Base-by-base conservation (phyloP, 64 coral and sea anemone genomes). In the Porites lutea region DNA sequence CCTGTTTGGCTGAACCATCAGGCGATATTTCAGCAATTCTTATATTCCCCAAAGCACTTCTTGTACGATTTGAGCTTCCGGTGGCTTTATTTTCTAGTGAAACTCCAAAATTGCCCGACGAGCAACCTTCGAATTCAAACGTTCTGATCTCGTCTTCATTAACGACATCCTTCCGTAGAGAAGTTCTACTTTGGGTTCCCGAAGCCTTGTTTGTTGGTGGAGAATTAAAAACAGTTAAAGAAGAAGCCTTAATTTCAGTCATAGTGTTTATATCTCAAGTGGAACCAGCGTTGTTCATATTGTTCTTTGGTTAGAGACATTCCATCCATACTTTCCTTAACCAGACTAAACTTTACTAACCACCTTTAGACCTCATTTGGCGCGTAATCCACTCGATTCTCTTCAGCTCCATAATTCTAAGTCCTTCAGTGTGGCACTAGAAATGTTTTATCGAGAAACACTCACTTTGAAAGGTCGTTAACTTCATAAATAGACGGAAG, bases 81-180 rank as follows among this genome's bases (percentile, higher is more conserved):
- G 52, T 7, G 70, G 65, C 72, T 64, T 68, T 82, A 43, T 62
- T 87, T 55, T 78, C 82, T 4, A 93, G 85, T 7, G 71, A 64
- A 49, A 93, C 67, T 78, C 91, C 91, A 87, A 93, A 93, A 79
- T 93, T 78, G 13, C 58, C n/a, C 21, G 91, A 37, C 27, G 27
- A 79, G 51, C 91, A 93, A 13, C 85, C 85, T 53, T 93, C 61
- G 74, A 93, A 93, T 65, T 93, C 91, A 64, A 93, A 72, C 16
- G 89, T 63, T 48, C 45, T 69, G 52, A 52, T 84, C 62, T 84
- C 81, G 46, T n/a, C 81, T 84, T 18, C 15, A 20, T 19, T 48
- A 63, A 19, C 59, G 14, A 82, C 16, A 68, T 84, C 81, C 18
- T 65, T 67, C 69, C 61, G 61, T 47, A 52, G 61, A n/a, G 19